Evolutionary conservation across 2,888 invertebrate species (phyloP), one percentile per base, ranked within the genome.

Genomic region (Oscheius sp.): DNA sequence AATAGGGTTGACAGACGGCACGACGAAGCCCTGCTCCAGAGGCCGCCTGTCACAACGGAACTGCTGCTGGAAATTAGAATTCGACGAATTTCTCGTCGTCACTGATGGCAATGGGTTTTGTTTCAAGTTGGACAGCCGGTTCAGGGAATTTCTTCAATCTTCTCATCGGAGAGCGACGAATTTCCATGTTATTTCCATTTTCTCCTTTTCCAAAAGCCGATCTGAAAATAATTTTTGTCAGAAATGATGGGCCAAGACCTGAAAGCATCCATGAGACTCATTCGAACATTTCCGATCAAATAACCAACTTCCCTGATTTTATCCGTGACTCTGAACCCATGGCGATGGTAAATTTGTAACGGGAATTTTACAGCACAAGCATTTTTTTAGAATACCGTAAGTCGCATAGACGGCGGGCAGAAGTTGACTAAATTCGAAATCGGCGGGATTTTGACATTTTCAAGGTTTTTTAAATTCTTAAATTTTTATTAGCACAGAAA

Each of bases 301-400:
- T 66, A 49, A 27, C 66, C 66, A 6, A 66, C 66, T 29, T 66
- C 49, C 29, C 52, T 49, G 41, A 69, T 69, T 55, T 69, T 69
- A 35, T 43, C 55, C 13, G 69, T 43, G 18, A 69, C 56, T 16
- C 69, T 69, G 56, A 49, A 66, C 21, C 18, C n/a, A 13, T 49
- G 6, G 3, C 16, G 5, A 5, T 49, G n/a, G 3, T 35, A 3
- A 6, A 35, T 35, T 35, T 9, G 3, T 9, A 35, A 35, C 3
- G 35, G 35, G 35, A 9, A n/a, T n/a, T n/a, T n/a, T n/a, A n/a
- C n/a, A n/a, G n/a, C n/a, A n/a, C n/a, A n/a, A n/a, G n/a, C n/a
- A n/a, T n/a, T n/a, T n/a, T n/a, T n/a, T n/a, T n/a, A n/a, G n/a
- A n/a, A n/a, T n/a, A n/a, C n/a, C n/a, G n/a, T n/a, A n/a, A n/a